Conservation (phyloP, 2,888 invertebrate species). For the Arctia plantaginis region DNA sequence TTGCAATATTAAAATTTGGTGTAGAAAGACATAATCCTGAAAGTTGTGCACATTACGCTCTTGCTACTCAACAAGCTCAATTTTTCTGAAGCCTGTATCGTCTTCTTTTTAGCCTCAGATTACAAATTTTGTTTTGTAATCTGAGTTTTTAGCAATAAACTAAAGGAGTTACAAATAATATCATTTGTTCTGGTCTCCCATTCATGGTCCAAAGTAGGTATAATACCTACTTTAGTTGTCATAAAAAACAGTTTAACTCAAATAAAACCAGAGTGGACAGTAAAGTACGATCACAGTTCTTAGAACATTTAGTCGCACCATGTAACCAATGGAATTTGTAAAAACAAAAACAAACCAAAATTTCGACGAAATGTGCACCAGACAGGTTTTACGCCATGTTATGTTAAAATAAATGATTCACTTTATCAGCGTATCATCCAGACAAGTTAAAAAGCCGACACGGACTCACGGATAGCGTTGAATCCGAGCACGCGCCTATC, state of each 20-base stretch:
- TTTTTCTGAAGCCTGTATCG: background rate
- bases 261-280: background rate
- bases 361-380: slow-evolving; percentile 1
- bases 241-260: background rate
- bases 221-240: no score
- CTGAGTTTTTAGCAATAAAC: background rate
- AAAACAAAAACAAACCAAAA: slow-evolving; percentile 3
- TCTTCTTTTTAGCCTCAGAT: background rate
- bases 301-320: background rate
- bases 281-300: background rate
- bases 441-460: slow-evolving; percentile 36
- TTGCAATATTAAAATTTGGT: no score
- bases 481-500: slow-evolving; percentile 19
- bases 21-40: background rate
- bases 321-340: background rate
- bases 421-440: slow-evolving; percentile 26
- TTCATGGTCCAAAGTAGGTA: background rate
- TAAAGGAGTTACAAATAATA: background rate
- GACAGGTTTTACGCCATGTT: slow-evolving; percentile 2
- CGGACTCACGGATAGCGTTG: background rate
- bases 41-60: background rate
- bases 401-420: slow-evolving; percentile 3
- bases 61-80: background rate
- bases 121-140: no score
- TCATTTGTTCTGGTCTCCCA: background rate